Evolutionary conservation across 1,140 invertebrate genomes (phyloP), one percentile per base, ranked within the genome.

Genomic region (Zophobas atratus): DNA sequence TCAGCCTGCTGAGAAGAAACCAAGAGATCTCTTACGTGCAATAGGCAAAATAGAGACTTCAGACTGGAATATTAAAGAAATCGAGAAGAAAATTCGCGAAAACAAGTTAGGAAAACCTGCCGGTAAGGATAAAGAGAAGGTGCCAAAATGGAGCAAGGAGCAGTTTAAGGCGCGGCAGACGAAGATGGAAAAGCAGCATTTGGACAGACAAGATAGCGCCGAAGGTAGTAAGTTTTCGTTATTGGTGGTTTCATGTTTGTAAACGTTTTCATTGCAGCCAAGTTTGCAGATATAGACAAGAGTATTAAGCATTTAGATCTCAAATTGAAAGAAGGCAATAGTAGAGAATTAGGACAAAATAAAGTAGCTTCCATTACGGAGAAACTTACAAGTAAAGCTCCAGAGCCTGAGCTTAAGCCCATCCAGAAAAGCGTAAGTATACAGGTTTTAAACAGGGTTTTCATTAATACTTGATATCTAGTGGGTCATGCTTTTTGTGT

Each of bases 21-120:
- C 94, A 0, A 95, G 94, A 87, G 96, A 97, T 87, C 88, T 97
- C 55, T 89, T 95, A 84, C 89, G 96, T 72, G 94, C 95, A 32
- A 96, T 97, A 77, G 96, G 95, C 80, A 96, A 96, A 88, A 95
- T 98, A 71, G 94, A 97, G 83, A 93, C 93, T 79, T 94, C 91
- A 51, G 96, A 98, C 87, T 98, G 96, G 96, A 97, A 97, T 87
- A 92, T 97, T 1, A 94, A 95, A 79, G 92, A 95, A 85, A 96
- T 97, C 35, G 95, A 97, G 83, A 94, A 96, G 82, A 97, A 97
- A 88, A 96, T 97, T 3, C 91, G 94, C 82, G 93, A 96, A 85
- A 96, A 94, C 81, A 93, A 94, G 85, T 90, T 94, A 83, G 92
- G 93, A 32, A 89, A 91, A 79, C 88, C 90, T 1, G 87, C 89